Evolutionary conservation across 2,797 vertebrate species (phyloP), one percentile per base, ranked within the genome.

Genomic region (Schizothorax lantsangensis): DNA sequence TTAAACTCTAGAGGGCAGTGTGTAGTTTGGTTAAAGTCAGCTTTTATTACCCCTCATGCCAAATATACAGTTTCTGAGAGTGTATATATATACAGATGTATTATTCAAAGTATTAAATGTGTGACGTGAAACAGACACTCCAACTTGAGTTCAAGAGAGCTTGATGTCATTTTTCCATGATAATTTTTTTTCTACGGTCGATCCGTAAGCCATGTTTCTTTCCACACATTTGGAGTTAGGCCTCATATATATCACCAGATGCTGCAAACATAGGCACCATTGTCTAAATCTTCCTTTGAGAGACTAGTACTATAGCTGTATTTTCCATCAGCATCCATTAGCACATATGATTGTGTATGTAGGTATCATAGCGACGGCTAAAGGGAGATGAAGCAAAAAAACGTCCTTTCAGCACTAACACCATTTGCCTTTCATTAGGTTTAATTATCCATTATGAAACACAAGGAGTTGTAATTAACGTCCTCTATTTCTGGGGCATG

Each of bases 191-290:
- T 36, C 26, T 12, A 14, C 14, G 36, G 17, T 23, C 38, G 1
- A 52, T 68, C 23, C 40, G 12, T 33, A n/a, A 85, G 52, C 64
- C 36, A 69, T 78, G 14, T 72, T 89, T 83, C 79, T 91, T 92
- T 91, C 91, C 89, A 74, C 26, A 57, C 84, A 87, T 43, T n/a
- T 84, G 72, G n/a, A 84, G 80, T 52, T 21, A 26, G 77, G 82
- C 78, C 14, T 64, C 54, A 84, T 81, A 71, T 57, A 79, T 59
- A 57, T 75, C 47, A 26, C 47, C 69, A 85, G 23, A 85, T n/a
- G 74, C 68, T 81, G 36, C 4, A 83, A 91, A 94, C 92, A 93
- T 84, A 88, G 88, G 78, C 83, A 26, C 91, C 72, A 90, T 94
- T 93, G 92, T 94, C 64, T 89, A 45, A 71, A 73, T 86, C 45